Conservation (phyloP, 2,888 invertebrate species). For the Minunthozetes semirufus region DNA sequence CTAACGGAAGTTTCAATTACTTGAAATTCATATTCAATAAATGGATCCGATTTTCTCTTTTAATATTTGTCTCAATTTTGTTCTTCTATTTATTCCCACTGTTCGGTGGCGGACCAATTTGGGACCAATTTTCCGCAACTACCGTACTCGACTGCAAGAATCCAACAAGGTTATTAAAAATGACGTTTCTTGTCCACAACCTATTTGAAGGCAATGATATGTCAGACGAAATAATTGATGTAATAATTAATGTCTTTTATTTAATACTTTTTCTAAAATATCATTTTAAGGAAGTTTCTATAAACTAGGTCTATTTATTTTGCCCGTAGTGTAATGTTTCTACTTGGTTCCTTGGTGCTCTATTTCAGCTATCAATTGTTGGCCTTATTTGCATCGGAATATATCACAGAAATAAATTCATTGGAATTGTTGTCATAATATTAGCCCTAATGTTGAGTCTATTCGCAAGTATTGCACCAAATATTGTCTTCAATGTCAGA, state of each 20-base stretch:
- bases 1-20: neutral
- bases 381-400: neutral
- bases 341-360: neutral
- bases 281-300: too few relatives aligned
- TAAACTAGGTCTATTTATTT: too few relatives aligned
- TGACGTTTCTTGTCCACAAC: neutral
- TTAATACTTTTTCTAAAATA: too few relatives aligned
- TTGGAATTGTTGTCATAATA: neutral
- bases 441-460: neutral
- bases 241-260: too few relatives aligned
- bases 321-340: neutral
- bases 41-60: neutral
- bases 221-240: neutral
- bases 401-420: neutral
- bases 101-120: neutral
- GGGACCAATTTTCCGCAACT: too few relatives aligned
- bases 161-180: neutral
- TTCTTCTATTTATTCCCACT: slow-evolving; percentile 3
- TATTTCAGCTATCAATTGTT: neutral
- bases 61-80: neutral
- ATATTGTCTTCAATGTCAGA: neutral
- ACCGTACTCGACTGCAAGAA: neutral
- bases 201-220: neutral
- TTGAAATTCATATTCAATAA: neutral
- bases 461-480: neutral